phyloP scores from a whole-genome alignment of 2,888 invertebrate genomes.

The Linnaemya vulpina region DNA sequence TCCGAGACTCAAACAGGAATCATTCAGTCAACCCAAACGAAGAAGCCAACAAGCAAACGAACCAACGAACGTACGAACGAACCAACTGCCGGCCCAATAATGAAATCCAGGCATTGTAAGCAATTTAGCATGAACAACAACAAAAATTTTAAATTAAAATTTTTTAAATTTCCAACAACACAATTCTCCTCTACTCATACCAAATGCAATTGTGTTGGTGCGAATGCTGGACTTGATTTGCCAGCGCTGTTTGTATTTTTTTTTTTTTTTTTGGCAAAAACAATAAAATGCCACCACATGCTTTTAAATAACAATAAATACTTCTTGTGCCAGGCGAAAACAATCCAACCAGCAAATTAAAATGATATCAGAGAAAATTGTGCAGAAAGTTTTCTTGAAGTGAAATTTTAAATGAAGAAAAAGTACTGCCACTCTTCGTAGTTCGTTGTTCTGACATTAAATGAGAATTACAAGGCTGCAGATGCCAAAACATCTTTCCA shows the following conservation, averaged over 20 bases:
- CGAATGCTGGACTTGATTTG: constrained; percentile 6
- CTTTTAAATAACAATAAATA: constrained; percentile 30
- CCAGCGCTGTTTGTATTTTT: neutral
- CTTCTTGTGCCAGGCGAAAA: neutral
- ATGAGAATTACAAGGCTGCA: too few species aligned
- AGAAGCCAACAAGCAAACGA: constrained; percentile 69
- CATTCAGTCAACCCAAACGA: constrained; percentile 59
- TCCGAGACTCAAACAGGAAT: constrained; percentile 45
- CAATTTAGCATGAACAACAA: constrained; percentile 79
- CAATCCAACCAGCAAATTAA: constrained; percentile 7
- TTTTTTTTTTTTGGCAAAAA: constrained; percentile 6
- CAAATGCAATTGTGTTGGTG: neutral
- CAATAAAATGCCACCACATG: constrained; percentile 33
- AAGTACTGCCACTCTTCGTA: too few species aligned
- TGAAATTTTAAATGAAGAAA: neutral
- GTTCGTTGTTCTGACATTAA: too few species aligned
- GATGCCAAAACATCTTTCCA: too few species aligned
- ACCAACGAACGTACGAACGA: neutral
- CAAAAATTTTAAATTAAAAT: constrained; percentile 83
- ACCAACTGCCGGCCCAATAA: constrained; percentile 68
- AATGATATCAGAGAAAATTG: neutral
- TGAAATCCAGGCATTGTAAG: constrained; percentile 72
- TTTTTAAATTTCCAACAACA: constrained; percentile 80
- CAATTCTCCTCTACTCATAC: constrained; percentile 54
- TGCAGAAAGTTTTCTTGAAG: neutral